A percentile compares a stretch with the other conserved stretches of the same genome.
Conservation (phyloP, 2,113 vertebrate species). For the Nerophis ophidion region DNA sequence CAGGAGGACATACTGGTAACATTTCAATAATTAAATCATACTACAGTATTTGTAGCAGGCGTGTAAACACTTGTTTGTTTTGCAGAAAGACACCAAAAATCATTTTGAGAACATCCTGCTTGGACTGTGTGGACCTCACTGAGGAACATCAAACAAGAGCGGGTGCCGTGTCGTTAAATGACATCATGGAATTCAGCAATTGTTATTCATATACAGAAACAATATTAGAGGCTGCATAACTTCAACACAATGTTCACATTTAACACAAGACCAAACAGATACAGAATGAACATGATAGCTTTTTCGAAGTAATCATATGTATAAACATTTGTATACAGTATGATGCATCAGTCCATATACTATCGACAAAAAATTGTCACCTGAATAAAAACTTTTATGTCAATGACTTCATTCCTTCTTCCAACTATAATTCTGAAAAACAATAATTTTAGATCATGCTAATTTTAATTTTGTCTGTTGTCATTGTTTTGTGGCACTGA, state of each 20-base stretch:
- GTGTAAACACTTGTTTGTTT: constrained; percentile 17
- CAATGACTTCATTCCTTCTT: neutral
- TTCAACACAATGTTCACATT: neutral
- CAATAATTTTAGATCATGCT: too few relatives aligned
- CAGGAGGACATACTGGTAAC: constrained; percentile 77
- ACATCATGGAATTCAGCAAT: too few relatives aligned
- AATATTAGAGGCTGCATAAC: neutral
- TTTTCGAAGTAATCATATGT: neutral
- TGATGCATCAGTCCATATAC: neutral
- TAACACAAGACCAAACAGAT: neutral
- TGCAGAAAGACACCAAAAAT: constrained; percentile 83
- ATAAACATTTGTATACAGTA: too few relatives aligned
- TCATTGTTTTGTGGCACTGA: neutral
- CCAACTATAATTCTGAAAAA: neutral
- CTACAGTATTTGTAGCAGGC: neutral
- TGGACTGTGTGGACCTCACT: constrained; percentile 73
- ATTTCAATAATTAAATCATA: neutral
- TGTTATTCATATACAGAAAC: neutral
- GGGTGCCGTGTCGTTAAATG: too few relatives aligned
- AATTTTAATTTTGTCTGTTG: neutral
- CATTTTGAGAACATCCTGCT: constrained; percentile 81
- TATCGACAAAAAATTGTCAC: neutral
- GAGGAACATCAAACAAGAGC: constrained; percentile 7
- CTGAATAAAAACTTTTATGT: neutral
- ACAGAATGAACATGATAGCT: neutral